These are phyloP conservation scores for Pocota personata DNA, from an alignment of 2,888 invertebrate genomes.

Conservation along the genomic window DNA sequence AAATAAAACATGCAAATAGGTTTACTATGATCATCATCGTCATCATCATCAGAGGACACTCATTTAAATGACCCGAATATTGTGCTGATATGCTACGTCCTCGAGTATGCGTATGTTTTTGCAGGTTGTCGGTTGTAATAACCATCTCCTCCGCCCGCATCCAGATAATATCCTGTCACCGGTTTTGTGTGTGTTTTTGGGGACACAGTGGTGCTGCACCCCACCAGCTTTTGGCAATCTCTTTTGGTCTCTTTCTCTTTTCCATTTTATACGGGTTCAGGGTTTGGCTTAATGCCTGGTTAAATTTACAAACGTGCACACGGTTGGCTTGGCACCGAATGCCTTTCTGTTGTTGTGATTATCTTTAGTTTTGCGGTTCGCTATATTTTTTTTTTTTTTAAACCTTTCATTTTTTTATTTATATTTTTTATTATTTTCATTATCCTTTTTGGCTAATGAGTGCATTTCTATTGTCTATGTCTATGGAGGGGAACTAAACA, in stretches of 20 bases:
- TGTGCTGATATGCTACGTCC: conserved; percentile 27
- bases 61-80: conserved; percentile 43
- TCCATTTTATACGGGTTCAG: conserved; percentile 38
- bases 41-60: conserved; percentile 28
- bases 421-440: conserved; percentile 29
- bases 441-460: conserved; percentile 48
- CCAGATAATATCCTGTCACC: conserved; percentile 59
- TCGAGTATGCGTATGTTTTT: background rate
- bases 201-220: conserved; percentile 12
- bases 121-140: conserved; percentile 45
- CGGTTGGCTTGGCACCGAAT: conserved; percentile 62
- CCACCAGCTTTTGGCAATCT: conserved; percentile 53
- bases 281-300: conserved; percentile 69
- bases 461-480: conserved; percentile 30
- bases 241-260: conserved; percentile 11
- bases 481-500: background rate
- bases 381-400: background rate
- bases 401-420: background rate
- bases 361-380: conserved; percentile 62
- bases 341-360: conserved; percentile 55
- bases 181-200: conserved; percentile 41
- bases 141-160: conserved; percentile 45
- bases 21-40: conserved; percentile 12
- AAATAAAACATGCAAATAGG: conserved; percentile 2
- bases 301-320: conserved; percentile 64